These are phyloP conservation scores for Hylaeus anthracinus DNA, from an alignment of 1,140 invertebrate species.

Conservation along the genomic window DNA sequence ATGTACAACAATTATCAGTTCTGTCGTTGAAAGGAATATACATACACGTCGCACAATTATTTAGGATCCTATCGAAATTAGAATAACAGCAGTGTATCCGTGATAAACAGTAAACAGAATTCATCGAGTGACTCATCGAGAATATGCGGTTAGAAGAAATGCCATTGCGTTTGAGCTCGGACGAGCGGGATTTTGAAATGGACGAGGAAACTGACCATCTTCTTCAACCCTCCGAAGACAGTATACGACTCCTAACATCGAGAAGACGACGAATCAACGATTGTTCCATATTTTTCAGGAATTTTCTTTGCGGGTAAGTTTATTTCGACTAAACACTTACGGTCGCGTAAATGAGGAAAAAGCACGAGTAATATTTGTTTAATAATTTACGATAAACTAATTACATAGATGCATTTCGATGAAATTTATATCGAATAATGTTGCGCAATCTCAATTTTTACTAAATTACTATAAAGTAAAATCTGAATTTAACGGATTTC, in stretches of 20 bases:
- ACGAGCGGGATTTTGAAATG: conserved; percentile 84
- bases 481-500: no score
- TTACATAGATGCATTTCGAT: not conserved
- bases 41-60: not conserved
- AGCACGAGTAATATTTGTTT: not conserved
- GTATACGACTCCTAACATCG: conserved; percentile 68
- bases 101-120: conserved; percentile 35
- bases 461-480: no score
- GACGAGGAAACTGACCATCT: conserved; percentile 86
- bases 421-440: no score
- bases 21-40: not conserved
- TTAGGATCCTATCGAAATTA: not conserved
- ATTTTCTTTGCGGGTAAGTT: conserved; percentile 81
- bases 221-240: conserved; percentile 80
- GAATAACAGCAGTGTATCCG: not conserved
- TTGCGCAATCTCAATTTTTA: no score
- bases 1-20: not conserved
- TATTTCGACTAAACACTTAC: not conserved
- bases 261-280: conserved; percentile 71
- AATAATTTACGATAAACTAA: not conserved
- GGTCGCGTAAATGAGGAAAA: not conserved
- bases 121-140: conserved; percentile 21
- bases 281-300: conserved; percentile 73
- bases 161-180: conserved; percentile 81
- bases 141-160: conserved; percentile 82